These are phyloP conservation scores for Palythoa caribaeorum DNA, from an alignment of 92 coral and sea anemone species.

Conservation along the genomic window DNA sequence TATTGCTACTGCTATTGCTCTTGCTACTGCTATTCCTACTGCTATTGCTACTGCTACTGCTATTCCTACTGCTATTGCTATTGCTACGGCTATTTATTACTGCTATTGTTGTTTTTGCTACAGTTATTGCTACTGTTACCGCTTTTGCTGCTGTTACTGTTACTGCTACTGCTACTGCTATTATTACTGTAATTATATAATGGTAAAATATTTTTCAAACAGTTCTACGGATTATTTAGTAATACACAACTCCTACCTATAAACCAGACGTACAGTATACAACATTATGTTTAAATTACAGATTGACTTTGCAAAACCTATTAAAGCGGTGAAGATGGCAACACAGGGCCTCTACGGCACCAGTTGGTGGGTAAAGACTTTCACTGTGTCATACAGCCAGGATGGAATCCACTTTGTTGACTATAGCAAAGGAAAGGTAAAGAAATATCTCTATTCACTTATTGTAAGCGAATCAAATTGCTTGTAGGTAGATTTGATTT, in stretches of 20 bases:
- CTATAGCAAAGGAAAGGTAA: conserved; percentile 12
- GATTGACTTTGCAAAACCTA: conserved; percentile 4
- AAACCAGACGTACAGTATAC: not conserved
- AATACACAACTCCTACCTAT: not conserved
- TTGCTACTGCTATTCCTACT: not conserved
- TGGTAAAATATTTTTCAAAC: no score
- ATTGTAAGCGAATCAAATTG: not conserved
- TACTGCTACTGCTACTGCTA: not conserved
- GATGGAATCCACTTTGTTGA: not conserved
- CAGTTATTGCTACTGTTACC: not conserved
- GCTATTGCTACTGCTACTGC: no score
- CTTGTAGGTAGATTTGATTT: no score
- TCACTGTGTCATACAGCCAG: conserved; percentile 2
- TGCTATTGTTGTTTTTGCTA: not conserved
- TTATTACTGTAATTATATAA: no score
- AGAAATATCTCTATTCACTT: no score
- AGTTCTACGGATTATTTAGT: no score
- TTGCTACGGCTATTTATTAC: not conserved
- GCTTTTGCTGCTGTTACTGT: not conserved
- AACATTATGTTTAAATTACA: not conserved
- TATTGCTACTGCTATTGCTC: not conserved
- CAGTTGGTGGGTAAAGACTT: not conserved
- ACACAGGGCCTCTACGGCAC: conserved; percentile 9
- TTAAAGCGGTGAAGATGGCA: conserved; percentile 6
- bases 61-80: not conserved